Evolutionary conservation across 2,888 invertebrate species (phyloP).

Genomic region (Apodemia duryi): DNA sequence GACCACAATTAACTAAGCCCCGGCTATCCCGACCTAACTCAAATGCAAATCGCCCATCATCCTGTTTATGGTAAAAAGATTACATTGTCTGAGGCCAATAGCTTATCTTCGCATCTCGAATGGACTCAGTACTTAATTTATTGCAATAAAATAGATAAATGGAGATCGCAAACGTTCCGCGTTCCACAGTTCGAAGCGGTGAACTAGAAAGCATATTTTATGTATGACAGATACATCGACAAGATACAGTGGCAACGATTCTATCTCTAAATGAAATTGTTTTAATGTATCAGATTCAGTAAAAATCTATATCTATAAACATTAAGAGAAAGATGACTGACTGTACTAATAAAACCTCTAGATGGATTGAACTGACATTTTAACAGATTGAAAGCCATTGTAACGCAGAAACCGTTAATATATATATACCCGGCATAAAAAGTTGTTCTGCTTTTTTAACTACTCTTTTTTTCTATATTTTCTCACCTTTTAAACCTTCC

Average conservation of each 20-base stretch:
- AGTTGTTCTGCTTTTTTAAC: no score
- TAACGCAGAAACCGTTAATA: no score
- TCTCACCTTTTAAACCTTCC: no score
- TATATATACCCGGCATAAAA: no score
- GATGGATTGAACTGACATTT: no score
- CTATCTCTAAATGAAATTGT: conserved; percentile 10
- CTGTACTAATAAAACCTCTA: no score
- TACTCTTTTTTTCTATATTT: no score
- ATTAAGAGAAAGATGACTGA: no score
- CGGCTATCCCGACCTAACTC: conserved; percentile 53
- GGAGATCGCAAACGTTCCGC: conserved; percentile 69
- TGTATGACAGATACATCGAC: conserved; percentile 52
- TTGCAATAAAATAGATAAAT: conserved; percentile 75
- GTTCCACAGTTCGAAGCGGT: conserved; percentile 48
- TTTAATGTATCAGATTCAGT: neutral
- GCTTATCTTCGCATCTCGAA: conserved; percentile 46
- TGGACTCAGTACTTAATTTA: conserved; percentile 67
- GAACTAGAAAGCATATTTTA: conserved; percentile 42
- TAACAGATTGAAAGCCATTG: no score
- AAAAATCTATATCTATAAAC: no score
- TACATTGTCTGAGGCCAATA: conserved; percentile 69
- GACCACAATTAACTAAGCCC: conserved; percentile 62
- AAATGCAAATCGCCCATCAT: conserved; percentile 71
- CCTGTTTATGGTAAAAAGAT: conserved; percentile 75
- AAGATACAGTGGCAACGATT: conserved; percentile 37